phyloP scores from a whole-genome alignment of 2,888 invertebrate genomes.

The Acleris holmiana region DNA sequence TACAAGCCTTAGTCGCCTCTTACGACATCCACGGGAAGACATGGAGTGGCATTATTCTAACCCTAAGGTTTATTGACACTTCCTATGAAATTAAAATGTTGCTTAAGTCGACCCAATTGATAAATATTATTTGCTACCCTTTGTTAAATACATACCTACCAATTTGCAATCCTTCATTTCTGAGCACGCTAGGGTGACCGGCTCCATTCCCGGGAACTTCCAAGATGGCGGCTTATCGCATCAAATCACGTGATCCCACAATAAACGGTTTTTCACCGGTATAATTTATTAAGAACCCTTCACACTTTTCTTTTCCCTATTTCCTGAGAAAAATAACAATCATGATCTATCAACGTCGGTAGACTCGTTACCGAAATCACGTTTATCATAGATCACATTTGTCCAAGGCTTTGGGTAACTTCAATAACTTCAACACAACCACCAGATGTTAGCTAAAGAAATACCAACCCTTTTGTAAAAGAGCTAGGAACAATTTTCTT shows the following conservation, averaged over 20 bases:
- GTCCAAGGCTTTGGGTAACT: conserved; percentile 75
- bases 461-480: conserved; percentile 46
- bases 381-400: conserved; percentile 83
- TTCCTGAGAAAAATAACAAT: conserved; percentile 73
- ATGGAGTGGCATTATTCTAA: no score
- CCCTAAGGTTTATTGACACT: no score
- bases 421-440: conserved; percentile 45
- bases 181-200: conserved; percentile 62
- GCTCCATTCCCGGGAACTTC: conserved; percentile 62
- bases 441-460: conserved; percentile 38
- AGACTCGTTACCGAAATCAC: conserved; percentile 81
- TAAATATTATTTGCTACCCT: not conserved
- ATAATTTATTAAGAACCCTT: conserved; percentile 73
- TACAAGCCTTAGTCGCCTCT: no score
- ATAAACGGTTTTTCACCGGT: conserved; percentile 79
- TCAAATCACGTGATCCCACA: conserved; percentile 79
- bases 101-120: no score
- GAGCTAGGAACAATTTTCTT: conserved; percentile 50
- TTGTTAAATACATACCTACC: conserved; percentile 29
- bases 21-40: no score
- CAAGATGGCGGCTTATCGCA: conserved; percentile 63
- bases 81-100: no score
- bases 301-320: conserved; percentile 67
- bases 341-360: conserved; percentile 69
- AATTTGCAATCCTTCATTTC: conserved; percentile 66